Evolutionary conservation across 2,797 vertebrate genomes (phyloP).

Genomic region (Mormyrops attenuatus): DNA sequence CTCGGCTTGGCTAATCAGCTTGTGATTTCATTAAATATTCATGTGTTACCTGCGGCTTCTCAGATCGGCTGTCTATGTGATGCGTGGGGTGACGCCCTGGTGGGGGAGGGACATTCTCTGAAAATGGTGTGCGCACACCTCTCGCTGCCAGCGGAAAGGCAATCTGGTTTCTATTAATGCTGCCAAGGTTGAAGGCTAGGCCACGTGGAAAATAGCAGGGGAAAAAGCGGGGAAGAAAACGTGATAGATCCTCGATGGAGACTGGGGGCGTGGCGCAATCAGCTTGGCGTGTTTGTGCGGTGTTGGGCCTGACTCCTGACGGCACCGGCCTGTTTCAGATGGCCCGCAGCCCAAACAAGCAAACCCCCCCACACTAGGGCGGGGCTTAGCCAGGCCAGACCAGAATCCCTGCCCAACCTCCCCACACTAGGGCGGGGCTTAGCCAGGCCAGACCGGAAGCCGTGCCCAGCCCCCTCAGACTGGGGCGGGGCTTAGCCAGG

Average conservation of each 20-base stretch:
- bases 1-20: slow-evolving; percentile 51
- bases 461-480: background rate
- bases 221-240: background rate
- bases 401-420: too few relatives aligned
- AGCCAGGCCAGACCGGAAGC: background rate
- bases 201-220: background rate
- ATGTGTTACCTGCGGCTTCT: slow-evolving; percentile 48
- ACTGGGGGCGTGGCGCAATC: background rate
- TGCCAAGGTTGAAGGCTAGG: background rate
- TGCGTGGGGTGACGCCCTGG: slow-evolving; percentile 1
- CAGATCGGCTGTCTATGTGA: slow-evolving; percentile 38
- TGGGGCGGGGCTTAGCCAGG: background rate
- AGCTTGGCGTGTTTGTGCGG: background rate
- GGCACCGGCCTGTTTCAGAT: background rate
- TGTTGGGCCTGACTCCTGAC: background rate
- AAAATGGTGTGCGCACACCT: slow-evolving; percentile 7
- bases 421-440: background rate
- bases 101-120: slow-evolving; percentile 13
- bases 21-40: slow-evolving; percentile 66
- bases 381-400: background rate
- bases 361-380: background rate
- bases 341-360: background rate
- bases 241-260: background rate
- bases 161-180: background rate
- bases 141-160: background rate